Evolutionary conservation across 1,140 invertebrate genomes (phyloP), one percentile per base, ranked within the genome.

Genomic region (Philopotamus ludificatus): DNA sequence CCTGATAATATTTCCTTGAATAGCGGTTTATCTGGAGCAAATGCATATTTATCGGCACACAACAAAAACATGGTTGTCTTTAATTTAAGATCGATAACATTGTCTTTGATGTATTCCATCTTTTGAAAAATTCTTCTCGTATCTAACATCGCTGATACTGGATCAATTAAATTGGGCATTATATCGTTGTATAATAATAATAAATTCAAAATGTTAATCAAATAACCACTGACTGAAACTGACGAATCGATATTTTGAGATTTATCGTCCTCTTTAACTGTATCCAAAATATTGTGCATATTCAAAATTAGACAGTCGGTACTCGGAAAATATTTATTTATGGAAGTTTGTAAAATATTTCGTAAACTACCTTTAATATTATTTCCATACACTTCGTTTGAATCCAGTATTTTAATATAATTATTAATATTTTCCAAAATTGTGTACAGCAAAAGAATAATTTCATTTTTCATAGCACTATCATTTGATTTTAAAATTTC

Each of bases 21-120:
- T 59, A 85, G 79, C 42, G 81, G 68, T 66, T 84, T 82, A 22
- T 82, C 76, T 1, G 83, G 76, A 15, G 81, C 77, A 68, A 88
- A 83, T 3, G 79, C 75, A 7, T 78, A 77, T n/a, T 79, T 78
- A 70, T 87, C 83, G 7, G 86, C 68, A 44, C 76, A 73, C 2
- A 89, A 67, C 71, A 89, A 83, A 26, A 89, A 81, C 47, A 84
- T 83, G 10, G 89, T 82, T 1, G 84, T 79, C 76, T 88, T 88
- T 1, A 89, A 76, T 75, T 88, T 86, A 58, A 89, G 76, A 55
- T 79, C 68, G 34, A 79, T 77, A 28, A 77, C 73, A 47, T 76
- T 67, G 44, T 75, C 58, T 15, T 72, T 61, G 0, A 78, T 63
- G 21, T 61, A 74, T 62, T 72, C 73, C 10, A 80, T 75, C 71